A percentile compares a stretch with the other conserved stretches of the same genome.
These are phyloP conservation scores for Hippolais icterina DNA, from an alignment of 2,113 vertebrate species.

Conservation along the genomic window DNA sequence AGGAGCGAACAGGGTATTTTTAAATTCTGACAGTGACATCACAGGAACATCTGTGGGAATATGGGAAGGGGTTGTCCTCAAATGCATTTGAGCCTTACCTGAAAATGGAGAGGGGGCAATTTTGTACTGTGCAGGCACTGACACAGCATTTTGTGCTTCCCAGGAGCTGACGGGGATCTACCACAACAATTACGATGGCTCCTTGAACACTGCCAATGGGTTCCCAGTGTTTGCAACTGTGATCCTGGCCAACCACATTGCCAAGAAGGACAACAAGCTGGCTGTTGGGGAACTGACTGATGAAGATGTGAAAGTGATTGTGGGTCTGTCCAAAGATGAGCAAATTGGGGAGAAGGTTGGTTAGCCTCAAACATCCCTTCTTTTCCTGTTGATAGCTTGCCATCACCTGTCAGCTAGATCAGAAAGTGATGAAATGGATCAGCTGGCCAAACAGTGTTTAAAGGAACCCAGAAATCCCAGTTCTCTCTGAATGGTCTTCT, in stretches of 20 bases:
- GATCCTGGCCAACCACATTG: constrained; percentile 94
- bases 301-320: constrained; percentile 91
- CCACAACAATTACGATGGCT: constrained; percentile 97
- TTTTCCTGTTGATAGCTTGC: not conserved
- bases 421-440: not conserved
- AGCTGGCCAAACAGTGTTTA: not conserved
- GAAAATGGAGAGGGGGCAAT: not conserved
- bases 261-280: constrained; percentile 87
- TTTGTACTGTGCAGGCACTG: not conserved
- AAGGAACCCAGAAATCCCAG: not conserved
- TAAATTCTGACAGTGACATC: not conserved
- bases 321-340: constrained; percentile 90
- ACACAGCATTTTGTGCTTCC: not conserved
- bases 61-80: not conserved
- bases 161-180: constrained; percentile 97
- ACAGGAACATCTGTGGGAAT: rapidly evolving
- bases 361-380: not conserved
- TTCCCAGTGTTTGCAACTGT: constrained; percentile 96
- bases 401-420: not conserved
- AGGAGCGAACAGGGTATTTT: not conserved
- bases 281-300: constrained; percentile 92
- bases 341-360: constrained; percentile 91
- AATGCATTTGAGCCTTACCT: not conserved
- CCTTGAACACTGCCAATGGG: constrained; percentile 92
- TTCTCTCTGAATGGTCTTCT: not conserved